phyloP scores from a whole-genome alignment of 1,140 invertebrate genomes.

The Ceratitis capitata region DNA sequence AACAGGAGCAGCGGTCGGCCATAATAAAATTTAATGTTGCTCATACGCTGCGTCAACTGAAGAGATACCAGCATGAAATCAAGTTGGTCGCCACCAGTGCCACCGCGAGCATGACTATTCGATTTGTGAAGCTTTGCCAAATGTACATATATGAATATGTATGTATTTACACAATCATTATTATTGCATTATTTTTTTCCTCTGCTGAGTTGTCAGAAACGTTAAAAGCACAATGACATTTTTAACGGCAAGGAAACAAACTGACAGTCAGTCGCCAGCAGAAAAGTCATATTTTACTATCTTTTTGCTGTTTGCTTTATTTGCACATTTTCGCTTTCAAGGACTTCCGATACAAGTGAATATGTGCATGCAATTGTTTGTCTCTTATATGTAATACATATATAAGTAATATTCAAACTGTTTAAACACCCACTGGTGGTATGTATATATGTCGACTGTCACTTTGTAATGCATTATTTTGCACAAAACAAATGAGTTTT shows the following conservation, averaged over 20 bases:
- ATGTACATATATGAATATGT: too few relatives aligned
- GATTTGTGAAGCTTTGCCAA: too few relatives aligned
- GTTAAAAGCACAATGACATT: too few relatives aligned
- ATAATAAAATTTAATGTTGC: background rate
- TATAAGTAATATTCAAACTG: background rate
- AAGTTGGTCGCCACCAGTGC: background rate
- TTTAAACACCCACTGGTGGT: background rate
- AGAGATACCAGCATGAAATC: background rate
- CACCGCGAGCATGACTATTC: too few relatives aligned
- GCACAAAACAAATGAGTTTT: background rate
- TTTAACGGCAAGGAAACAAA: too few relatives aligned
- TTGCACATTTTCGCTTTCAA: background rate
- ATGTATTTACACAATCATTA: too few relatives aligned
- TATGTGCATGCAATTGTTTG: too few relatives aligned
- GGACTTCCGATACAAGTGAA: background rate
- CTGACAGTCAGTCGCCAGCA: background rate
- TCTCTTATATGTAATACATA: too few relatives aligned
- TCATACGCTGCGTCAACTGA: background rate
- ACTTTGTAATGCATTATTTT: conserved; percentile 1
- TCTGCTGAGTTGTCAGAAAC: too few relatives aligned
- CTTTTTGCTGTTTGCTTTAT: background rate
- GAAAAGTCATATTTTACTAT: background rate
- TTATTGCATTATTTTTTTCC: too few relatives aligned
- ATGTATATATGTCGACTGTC: too few relatives aligned
- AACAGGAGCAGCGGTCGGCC: background rate